Conservation (phyloP, 2,888 invertebrate species). For the Agrilus cyanescens region DNA sequence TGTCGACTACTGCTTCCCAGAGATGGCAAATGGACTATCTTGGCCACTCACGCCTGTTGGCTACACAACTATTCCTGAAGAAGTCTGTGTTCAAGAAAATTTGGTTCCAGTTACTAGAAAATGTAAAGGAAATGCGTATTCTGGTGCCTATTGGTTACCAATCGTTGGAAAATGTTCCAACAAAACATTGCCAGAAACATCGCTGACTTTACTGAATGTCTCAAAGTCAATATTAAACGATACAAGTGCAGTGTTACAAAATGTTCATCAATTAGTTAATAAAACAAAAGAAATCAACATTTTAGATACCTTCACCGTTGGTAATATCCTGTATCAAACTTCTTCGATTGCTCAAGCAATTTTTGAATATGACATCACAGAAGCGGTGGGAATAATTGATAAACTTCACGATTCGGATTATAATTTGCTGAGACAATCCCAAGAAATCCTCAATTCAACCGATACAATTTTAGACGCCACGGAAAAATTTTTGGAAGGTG, state of each 20-base stretch:
- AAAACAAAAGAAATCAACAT: constrained; percentile 3
- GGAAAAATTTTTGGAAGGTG: constrained; percentile 42
- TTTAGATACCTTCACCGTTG: constrained; percentile 26
- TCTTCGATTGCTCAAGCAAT: constrained; percentile 4
- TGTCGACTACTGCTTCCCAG: constrained; percentile 26
- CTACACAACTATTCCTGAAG: constrained; percentile 39
- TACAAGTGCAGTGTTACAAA: too few relatives aligned
- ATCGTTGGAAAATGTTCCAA: constrained; percentile 24
- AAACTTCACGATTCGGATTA: constrained; percentile 26
- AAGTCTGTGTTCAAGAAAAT: constrained; percentile 46
- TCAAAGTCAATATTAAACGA: too few relatives aligned
- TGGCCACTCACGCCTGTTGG: constrained; percentile 43
- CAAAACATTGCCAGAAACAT: not conserved
- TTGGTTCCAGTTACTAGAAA: constrained; percentile 45
- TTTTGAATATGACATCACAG: constrained; percentile 32
- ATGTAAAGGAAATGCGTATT: constrained; percentile 46
- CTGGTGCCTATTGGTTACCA: constrained; percentile 45
- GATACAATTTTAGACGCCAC: constrained; percentile 49
- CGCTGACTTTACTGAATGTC: too few relatives aligned
- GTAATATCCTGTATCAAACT: constrained; percentile 19
- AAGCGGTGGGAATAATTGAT: constrained; percentile 42
- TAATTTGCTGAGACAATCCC: constrained; percentile 31
- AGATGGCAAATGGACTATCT: constrained; percentile 13
- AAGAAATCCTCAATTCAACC: constrained; percentile 47
- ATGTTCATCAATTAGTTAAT: too few relatives aligned